A percentile compares a stretch with the other conserved stretches of the same genome.
Conservation (phyloP, 2,113 vertebrate species). For the Tamias sibiricus region DNA sequence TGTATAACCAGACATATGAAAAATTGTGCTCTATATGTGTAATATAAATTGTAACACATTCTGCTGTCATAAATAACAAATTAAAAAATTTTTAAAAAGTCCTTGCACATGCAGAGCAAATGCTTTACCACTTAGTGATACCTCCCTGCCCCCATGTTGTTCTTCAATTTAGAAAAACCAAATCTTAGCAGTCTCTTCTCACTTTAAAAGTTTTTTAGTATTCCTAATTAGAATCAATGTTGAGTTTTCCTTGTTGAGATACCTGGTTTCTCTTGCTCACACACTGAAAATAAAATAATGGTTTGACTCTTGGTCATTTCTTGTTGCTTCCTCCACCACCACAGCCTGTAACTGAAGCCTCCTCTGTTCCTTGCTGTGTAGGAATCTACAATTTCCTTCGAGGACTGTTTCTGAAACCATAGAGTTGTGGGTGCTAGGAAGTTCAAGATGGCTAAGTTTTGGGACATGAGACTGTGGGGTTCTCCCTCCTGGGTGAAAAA, state of each 20-base stretch:
- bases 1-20: too few relatives aligned
- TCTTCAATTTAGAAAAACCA: neutral
- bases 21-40: too few relatives aligned
- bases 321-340: neutral
- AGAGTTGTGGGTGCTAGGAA: neutral
- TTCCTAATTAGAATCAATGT: neutral
- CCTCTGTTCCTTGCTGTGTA: neutral
- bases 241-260: constrained; percentile 27
- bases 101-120: too few relatives aligned
- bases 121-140: too few relatives aligned
- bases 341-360: neutral
- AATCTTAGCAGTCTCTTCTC: neutral
- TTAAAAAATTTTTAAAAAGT: too few relatives aligned
- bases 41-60: too few relatives aligned
- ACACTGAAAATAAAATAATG: constrained; percentile 23
- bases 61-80: too few relatives aligned
- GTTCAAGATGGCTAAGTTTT: neutral
- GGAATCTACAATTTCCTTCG: neutral
- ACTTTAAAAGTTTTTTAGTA: neutral
- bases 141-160: too few relatives aligned
- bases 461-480: neutral
- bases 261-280: neutral
- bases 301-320: neutral
- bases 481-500: neutral
- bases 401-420: neutral